phyloP scores from a whole-genome alignment of 1,140 invertebrate species.

The Psilanteris sp. region DNA sequence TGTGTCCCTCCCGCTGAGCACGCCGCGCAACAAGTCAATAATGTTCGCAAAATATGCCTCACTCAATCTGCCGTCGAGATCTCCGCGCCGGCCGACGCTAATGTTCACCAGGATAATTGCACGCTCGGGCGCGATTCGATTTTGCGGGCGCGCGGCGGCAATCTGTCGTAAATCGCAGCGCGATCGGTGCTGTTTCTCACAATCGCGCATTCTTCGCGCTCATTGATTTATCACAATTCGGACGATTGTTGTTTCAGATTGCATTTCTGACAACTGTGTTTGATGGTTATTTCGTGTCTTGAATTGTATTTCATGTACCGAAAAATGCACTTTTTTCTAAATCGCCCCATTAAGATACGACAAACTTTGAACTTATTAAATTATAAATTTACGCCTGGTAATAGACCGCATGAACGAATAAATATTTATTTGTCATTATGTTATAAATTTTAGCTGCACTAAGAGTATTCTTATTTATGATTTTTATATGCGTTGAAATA shows the following conservation, averaged over 20 bases:
- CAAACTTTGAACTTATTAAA: too few relatives aligned
- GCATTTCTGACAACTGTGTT: slow-evolving; percentile 28
- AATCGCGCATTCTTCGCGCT: slow-evolving; percentile 46
- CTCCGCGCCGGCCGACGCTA: slow-evolving; percentile 50
- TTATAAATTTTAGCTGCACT: too few relatives aligned
- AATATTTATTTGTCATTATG: too few relatives aligned
- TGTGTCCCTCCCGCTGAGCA: slow-evolving; percentile 44
- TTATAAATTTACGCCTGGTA: too few relatives aligned
- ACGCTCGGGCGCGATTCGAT: slow-evolving; percentile 62
- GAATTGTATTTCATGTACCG: neutral
- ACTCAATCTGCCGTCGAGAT: slow-evolving; percentile 59
- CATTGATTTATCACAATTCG: slow-evolving; percentile 50
- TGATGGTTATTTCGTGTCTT: neutral
- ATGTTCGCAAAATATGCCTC: slow-evolving; percentile 53
- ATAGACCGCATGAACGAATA: too few relatives aligned
- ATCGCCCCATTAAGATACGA: too few relatives aligned
- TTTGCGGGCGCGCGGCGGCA: slow-evolving; percentile 54
- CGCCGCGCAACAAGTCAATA: slow-evolving; percentile 69
- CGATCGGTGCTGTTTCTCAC: slow-evolving; percentile 38
- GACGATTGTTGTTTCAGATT: slow-evolving; percentile 32
- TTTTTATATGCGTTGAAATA: too few relatives aligned
- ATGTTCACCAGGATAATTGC: slow-evolving; percentile 69
- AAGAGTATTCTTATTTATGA: too few relatives aligned
- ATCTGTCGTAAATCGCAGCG: slow-evolving; percentile 54
- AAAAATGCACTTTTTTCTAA: neutral